phyloP scores from a whole-genome alignment of 2,113 vertebrate species.

The Mesembrinibis cayennensis region DNA sequence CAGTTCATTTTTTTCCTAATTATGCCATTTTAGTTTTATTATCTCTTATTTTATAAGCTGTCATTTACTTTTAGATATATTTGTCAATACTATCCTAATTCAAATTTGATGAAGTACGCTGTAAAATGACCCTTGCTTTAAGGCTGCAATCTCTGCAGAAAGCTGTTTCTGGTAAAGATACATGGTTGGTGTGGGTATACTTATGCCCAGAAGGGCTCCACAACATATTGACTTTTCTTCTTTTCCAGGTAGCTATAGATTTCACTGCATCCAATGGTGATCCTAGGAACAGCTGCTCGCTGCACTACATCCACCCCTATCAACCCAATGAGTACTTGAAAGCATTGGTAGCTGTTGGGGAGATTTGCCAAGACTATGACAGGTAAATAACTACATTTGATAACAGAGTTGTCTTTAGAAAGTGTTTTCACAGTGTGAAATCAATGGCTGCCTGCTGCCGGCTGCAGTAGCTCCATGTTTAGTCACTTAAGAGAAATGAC shows the following conservation, averaged over 20 bases:
- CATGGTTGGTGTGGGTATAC: too few relatives aligned
- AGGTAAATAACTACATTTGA: slow-evolving; percentile 77
- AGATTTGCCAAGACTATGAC: slow-evolving; percentile 99
- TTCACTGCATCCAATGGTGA: slow-evolving; percentile 97
- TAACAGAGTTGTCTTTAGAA: background rate
- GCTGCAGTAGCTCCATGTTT: background rate
- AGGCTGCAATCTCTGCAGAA: background rate
- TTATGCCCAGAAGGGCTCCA: background rate
- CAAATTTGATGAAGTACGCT: background rate
- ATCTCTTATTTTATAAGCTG: background rate
- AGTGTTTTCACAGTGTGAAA: background rate
- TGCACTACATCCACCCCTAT: slow-evolving; percentile 98
- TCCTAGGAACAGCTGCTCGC: slow-evolving; percentile 94
- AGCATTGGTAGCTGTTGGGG: slow-evolving; percentile 94
- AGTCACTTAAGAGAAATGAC: background rate
- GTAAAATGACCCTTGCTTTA: background rate
- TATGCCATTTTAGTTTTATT: background rate
- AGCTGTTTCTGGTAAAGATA: background rate
- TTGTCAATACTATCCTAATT: background rate
- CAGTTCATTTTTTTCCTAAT: background rate
- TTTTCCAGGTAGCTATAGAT: slow-evolving; percentile 92
- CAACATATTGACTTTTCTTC: background rate
- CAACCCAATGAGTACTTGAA: slow-evolving; percentile 98
- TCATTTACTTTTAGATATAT: background rate
- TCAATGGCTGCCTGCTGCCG: background rate